Percentiles rank a stretch among this genome's conserved stretches.
phyloP scores from a whole-genome alignment of 2,888 invertebrate genomes.

The Pollenia angustigena region DNA sequence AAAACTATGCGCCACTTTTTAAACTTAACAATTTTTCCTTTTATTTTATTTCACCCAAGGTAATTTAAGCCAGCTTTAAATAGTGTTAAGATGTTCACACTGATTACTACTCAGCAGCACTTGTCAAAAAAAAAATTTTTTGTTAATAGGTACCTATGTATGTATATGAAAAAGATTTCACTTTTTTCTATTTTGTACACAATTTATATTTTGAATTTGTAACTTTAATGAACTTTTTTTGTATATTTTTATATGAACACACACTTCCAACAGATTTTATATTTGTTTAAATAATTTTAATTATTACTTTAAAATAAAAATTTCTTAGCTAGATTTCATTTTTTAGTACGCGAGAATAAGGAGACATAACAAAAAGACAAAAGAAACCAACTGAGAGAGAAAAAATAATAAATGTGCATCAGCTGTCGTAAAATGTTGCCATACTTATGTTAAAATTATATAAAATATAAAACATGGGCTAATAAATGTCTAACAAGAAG shows the following conservation, averaged over 20 bases:
- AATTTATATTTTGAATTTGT: background rate
- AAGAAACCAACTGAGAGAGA: constrained; percentile 40
- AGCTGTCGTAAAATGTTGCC: constrained; percentile 50
- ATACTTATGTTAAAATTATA: background rate
- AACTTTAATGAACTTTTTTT: background rate
- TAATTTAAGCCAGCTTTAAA: too few species aligned
- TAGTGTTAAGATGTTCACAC: too few species aligned
- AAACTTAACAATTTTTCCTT: too few species aligned
- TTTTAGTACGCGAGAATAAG: constrained; percentile 22
- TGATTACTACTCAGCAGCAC: constrained; percentile 8
- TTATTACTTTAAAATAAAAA: constrained; percentile 7
- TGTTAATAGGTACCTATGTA: constrained; percentile 30
- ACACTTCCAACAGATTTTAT: background rate
- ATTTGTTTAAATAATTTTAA: background rate
- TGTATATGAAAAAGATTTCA: constrained; percentile 58
- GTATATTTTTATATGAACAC: constrained; percentile 1
- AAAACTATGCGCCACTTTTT: too few species aligned
- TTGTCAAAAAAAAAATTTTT: constrained; percentile 46
- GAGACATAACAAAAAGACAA: constrained; percentile 61
- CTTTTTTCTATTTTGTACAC: constrained; percentile 42
- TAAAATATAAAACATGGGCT: background rate
- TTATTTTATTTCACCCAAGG: too few species aligned
- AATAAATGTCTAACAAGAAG: too few species aligned
- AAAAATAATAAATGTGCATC: constrained; percentile 27
- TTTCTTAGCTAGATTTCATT: constrained; percentile 9